A percentile compares a stretch with the other conserved stretches of the same genome.
Evolutionary conservation across 1,140 invertebrate species (phyloP).

Genomic region (Vanessa atalanta): DNA sequence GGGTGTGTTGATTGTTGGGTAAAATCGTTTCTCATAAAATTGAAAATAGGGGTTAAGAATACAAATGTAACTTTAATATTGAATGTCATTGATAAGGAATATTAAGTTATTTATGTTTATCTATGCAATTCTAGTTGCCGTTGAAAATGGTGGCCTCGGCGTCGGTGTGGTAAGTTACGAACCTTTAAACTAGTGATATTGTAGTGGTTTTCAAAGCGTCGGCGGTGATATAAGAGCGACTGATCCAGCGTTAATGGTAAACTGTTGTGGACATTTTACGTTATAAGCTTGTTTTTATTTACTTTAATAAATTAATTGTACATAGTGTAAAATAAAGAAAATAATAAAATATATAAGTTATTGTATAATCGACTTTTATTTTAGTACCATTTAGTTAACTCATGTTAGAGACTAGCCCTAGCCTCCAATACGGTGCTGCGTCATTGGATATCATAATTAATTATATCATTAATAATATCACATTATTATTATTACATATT

Average conservation of each 20-base stretch:
- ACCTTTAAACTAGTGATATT: conserved; percentile 63
- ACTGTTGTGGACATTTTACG: conserved; percentile 37
- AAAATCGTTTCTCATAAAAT: not conserved
- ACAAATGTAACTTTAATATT: conserved; percentile 3
- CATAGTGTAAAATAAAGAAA: conserved; percentile 48
- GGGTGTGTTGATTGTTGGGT: not conserved
- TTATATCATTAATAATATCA: no score
- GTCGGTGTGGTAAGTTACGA: conserved; percentile 68
- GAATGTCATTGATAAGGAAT: not conserved
- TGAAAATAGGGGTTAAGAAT: not conserved
- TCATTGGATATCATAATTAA: no score
- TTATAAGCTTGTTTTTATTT: conserved; percentile 25
- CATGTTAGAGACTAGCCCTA: no score
- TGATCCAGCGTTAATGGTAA: conserved; percentile 37
- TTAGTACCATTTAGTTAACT: not conserved
- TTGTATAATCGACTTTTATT: conserved; percentile 55
- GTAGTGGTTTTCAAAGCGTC: conserved; percentile 53
- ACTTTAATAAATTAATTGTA: conserved; percentile 44
- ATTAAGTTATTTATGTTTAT: conserved; percentile 42
- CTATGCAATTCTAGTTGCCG: conserved; percentile 74
- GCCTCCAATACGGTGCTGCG: no score
- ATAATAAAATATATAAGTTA: conserved; percentile 51
- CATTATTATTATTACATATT: no score
- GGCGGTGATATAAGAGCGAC: conserved; percentile 22
- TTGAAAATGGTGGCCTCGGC: conserved; percentile 31